Evolutionary conservation across 2,797 vertebrate genomes (phyloP).

Genomic region (Gymnoscopelus microlampas): DNA sequence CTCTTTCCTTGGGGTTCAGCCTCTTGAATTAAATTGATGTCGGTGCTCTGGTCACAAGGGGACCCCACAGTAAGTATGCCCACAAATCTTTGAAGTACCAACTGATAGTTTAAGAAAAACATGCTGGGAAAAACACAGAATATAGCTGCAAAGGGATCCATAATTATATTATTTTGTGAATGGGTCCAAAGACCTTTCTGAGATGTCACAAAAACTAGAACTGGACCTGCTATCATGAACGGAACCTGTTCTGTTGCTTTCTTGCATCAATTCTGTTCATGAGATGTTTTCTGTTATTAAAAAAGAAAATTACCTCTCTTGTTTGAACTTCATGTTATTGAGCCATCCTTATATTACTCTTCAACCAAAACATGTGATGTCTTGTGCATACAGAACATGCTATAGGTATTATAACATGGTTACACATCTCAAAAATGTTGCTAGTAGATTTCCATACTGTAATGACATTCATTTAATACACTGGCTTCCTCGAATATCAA

Average conservation of each 20-base stretch:
- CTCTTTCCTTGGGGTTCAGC: slow-evolving; percentile 5
- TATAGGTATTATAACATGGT: no score
- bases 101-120: slow-evolving; percentile 4
- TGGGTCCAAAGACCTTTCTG: slow-evolving; percentile 43
- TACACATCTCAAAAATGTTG: no score
- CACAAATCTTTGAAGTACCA: slow-evolving; percentile 16
- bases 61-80: slow-evolving; percentile 21
- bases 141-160: slow-evolving; percentile 24
- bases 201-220: slow-evolving; percentile 1
- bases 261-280: slow-evolving; percentile 59
- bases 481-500: no score
- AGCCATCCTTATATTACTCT: not conserved
- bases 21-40: slow-evolving; percentile 14
- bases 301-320: slow-evolving; percentile 54
- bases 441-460: no score
- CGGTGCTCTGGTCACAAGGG: slow-evolving; percentile 28
- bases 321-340: slow-evolving; percentile 48
- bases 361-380: not conserved
- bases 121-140: not conserved
- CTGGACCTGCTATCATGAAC: slow-evolving; percentile 46
- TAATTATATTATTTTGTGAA: slow-evolving; percentile 42
- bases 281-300: slow-evolving; percentile 69
- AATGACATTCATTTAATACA: no score
- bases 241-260: slow-evolving; percentile 38
- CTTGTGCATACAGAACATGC: not conserved